Evolutionary conservation across 2,888 invertebrate genomes (phyloP), one percentile per base, ranked within the genome.

Genomic region (Diaprepes abbreviatus): DNA sequence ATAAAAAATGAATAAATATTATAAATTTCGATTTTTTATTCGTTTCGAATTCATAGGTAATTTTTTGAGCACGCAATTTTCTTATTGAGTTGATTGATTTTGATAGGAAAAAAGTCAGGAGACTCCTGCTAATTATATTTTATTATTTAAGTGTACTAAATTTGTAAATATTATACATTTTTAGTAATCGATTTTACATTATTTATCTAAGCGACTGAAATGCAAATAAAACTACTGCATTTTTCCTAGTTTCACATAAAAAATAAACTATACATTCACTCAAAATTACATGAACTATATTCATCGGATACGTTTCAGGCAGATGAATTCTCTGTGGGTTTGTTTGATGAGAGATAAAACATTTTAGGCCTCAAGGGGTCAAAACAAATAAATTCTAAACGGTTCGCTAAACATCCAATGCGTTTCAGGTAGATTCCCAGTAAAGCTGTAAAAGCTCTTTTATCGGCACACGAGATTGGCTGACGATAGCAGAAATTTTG

Each of bases 331-430:
- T 17, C 40, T 6, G 17, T 2, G 40, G 40, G 40, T 40, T 40
- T 40, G 40, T 40, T 40, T 40, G 40, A 40, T 40, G 40, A 40
- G 24, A 24, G 24, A 24, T 24, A 24, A 24, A 24, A 40, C 40
- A 40, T 40, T 40, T 14, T 7, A 40, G 40, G 40, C 16, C 14
- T 40, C 40, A 17, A 2, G 40, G 40, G 40, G 16, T 16, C 40
- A 17, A 40, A 14, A 6, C 17, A 17, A 40, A 40, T 40, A 40
- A 40, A 40, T 17, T 40, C 40, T 6, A 40, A 40, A 40, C 40
- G 16, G 40, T 40, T 40, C 40, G 40, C 40, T 40, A 17, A 40
- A 40, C 40, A 40, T 40, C 16, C 16, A 36, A 40, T 40, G 17
- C 40, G 17, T 16, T 17, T 9, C 16, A 40, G 40, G 40, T 16